Base-by-base conservation (phyloP, 2,888 invertebrate genomes). In the Ctena decussata region DNA sequence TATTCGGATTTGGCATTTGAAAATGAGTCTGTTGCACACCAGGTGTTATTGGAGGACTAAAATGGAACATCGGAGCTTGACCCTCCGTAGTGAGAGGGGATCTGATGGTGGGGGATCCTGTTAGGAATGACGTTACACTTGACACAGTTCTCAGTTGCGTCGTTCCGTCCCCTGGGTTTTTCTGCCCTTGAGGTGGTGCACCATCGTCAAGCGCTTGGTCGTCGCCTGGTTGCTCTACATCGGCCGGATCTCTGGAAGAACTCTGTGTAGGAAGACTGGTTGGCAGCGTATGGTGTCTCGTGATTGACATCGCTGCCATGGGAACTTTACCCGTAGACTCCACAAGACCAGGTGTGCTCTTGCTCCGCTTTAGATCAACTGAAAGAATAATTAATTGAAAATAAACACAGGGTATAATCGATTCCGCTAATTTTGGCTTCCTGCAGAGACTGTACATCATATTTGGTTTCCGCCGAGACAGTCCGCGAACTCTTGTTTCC, bases 281-380 rank as follows among this genome's bases (percentile, higher is more conserved):
- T 3, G 94, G 94, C 44, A 94, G 93, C 2, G 93, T 94, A 80
- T 93, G 92, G 69, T 94, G 93, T 18, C 94, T 89, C 6, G 90
- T 89, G 32, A 94, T 89, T 72, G 89, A 78, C 91, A 93, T 92
- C 32, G 92, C 81, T 65, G 94, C 92, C 75, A 95, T 79, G 0
- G 99, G 97, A 91, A 98, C 97, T 94, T 98, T 98, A 84, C 99
- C 99, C 92, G 97, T 97, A 82, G 98, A 98, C 96, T 99, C 99
- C 93, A 99, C 98, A 93, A 99, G 97, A 70, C 99, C 99, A 21
- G 99, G 99, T 84, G 99, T 99, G 93, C 99, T 99, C 95, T 98
- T 98, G 96, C 99, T 98, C 95, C 99, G 97, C 94, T 98, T 98
- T 97, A 99, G 98, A 93, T 98, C 98, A 96, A 98, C 92, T 94